phyloP scores from a whole-genome alignment of 2,113 vertebrate species.

The Chrysochloris asiatica region DNA sequence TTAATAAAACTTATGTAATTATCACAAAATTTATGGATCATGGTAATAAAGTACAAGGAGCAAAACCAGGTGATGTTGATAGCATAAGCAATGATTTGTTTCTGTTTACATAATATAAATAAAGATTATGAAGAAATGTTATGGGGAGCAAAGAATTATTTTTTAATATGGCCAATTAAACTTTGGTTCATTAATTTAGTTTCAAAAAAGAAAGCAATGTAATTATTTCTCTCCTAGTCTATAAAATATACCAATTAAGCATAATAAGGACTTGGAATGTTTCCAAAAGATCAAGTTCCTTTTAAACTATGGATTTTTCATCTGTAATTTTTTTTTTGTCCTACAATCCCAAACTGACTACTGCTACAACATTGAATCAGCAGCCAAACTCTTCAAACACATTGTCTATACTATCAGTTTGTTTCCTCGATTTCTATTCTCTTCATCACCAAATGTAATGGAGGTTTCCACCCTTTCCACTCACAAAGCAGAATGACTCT shows the following conservation, averaged over 20 bases:
- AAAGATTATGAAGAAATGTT: neutral
- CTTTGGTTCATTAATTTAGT: neutral
- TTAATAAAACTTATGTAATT: constrained; percentile 47
- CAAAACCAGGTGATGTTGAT: neutral
- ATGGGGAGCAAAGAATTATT: neutral
- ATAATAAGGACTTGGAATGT: neutral
- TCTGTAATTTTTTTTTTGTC: neutral
- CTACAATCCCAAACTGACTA: fast-evolving
- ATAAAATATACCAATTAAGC: neutral
- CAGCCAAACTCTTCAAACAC: neutral
- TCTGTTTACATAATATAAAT: neutral
- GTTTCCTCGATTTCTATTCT: neutral
- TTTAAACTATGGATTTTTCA: neutral
- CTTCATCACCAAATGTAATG: too few relatives aligned
- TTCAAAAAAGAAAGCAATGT: neutral
- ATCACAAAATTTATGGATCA: constrained; percentile 20
- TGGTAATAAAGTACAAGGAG: neutral
- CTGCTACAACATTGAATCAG: neutral
- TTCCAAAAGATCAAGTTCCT: neutral
- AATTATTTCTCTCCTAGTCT: neutral
- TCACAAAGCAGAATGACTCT: too few relatives aligned
- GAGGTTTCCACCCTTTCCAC: too few relatives aligned
- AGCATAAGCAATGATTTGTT: constrained; percentile 23
- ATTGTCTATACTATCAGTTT: neutral
- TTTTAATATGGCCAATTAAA: constrained; percentile 2